Evolutionary conservation across 2,797 vertebrate genomes (phyloP), one percentile per base, ranked within the genome.

Genomic region (Arremon aurantiirostris): DNA sequence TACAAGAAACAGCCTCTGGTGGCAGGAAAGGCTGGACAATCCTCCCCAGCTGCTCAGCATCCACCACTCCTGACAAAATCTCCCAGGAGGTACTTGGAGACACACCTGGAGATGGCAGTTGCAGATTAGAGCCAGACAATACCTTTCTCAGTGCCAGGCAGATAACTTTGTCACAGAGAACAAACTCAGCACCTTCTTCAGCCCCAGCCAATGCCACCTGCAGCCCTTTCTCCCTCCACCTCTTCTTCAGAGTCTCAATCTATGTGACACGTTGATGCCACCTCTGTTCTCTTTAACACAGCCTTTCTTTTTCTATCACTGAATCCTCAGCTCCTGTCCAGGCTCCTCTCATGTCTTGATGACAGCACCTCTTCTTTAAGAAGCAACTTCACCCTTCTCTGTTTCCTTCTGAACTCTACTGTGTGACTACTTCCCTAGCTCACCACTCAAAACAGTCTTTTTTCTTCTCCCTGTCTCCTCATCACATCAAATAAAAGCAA

Each of bases 401-500:
- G 9, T 72, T 91, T 78, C 72, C 39, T 84, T 77, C 68, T 46
- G 27, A 60, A 77, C 86, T 76, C 75, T 23, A 66, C 59, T n/a
- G 28, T 14, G 41, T 61, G 69, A 75, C 34, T 30, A 44, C 44
- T 41, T 53, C 28, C 57, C 56, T 9, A 84, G 34, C 41, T 90
- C 60, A 70, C 34, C 59, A 21, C 53, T 84, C 60, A 56, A 91
- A 80, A 76, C 46, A 42, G 28, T 28, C n/a, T 34, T 35, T 79
- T 70, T 82, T 49, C 41, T 84, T 90, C 64, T 82, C 19, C 10
- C 14, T 65, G 39, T 18, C 80, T 91, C 47, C 77, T 88, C 66
- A 90, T 77, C 72, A 76, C 50, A 93, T 81, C 32, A 66, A 94
- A 96, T 91, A 82, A 89, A 91, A 93, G 79, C 65, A 81, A 83